Evolutionary conservation across 2,888 invertebrate genomes (phyloP).

Genomic region (Drosophila eohydei): DNA sequence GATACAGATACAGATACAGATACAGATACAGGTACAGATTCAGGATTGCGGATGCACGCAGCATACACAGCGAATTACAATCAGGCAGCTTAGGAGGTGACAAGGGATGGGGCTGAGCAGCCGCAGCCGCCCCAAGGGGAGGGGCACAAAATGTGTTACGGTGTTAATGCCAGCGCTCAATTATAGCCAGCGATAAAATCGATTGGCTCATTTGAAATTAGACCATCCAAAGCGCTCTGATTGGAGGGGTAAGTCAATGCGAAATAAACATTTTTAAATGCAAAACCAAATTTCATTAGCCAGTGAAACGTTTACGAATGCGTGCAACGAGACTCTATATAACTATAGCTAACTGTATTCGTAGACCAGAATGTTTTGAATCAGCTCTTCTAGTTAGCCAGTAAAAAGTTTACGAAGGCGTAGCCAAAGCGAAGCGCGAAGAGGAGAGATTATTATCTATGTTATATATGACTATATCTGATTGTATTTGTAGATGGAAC

Average conservation of each 20-base stretch:
- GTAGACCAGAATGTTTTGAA: neutral
- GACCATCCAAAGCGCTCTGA: neutral
- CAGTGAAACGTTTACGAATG: constrained; percentile 2
- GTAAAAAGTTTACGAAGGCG: neutral
- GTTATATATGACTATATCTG: neutral
- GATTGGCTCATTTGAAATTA: constrained; percentile 67
- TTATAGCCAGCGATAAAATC: constrained; percentile 70
- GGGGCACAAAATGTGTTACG: constrained; percentile 64
- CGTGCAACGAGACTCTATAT: neutral
- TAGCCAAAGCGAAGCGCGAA: no score
- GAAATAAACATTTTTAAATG: neutral
- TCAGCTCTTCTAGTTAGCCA: neutral
- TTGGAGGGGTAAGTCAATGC: neutral
- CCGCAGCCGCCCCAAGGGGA: constrained; percentile 6
- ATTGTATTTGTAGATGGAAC: no score
- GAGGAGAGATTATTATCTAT: no score
- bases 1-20: constrained; percentile 20
- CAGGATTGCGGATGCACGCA: constrained; percentile 50
- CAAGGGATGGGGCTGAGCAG: neutral
- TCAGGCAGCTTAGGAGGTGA: constrained; percentile 48
- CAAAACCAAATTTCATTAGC: neutral
- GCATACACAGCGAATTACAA: constrained; percentile 48
- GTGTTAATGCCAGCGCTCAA: constrained; percentile 72
- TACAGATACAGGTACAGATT: constrained; percentile 26
- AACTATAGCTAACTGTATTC: neutral